Conservation (phyloP, 2,113 vertebrate species). For the Eurystomus gularis region DNA sequence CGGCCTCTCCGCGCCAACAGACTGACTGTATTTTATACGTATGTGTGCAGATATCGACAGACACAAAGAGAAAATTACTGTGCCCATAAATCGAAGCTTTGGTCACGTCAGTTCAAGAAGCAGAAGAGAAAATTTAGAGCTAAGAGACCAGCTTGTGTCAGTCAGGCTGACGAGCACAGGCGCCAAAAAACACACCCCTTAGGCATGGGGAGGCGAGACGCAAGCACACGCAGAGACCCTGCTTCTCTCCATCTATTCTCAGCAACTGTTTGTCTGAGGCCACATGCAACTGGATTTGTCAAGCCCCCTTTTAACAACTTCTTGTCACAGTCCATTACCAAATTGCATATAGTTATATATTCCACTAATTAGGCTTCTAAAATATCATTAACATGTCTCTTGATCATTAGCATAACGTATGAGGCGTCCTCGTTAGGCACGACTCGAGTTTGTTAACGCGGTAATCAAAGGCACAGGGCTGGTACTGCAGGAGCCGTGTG, state of each 20-base stretch:
- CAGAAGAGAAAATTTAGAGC: constrained; percentile 57
- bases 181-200: constrained; percentile 28
- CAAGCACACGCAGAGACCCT: not conserved
- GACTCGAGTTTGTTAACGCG: constrained; percentile 88
- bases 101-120: constrained; percentile 46
- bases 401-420: constrained; percentile 99
- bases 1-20: rapidly evolving
- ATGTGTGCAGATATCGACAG: constrained; percentile 7
- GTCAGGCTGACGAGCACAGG: not conserved
- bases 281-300: constrained; percentile 81
- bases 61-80: constrained; percentile 49
- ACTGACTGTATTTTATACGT: not conserved
- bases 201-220: not conserved
- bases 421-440: constrained; percentile 92
- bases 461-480: constrained; percentile 82
- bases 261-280: constrained; percentile 77
- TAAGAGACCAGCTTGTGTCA: constrained; percentile 48
- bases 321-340: constrained; percentile 97
- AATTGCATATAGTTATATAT: constrained; percentile 96
- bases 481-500: constrained; percentile 44
- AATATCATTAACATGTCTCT: constrained; percentile 99
- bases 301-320: constrained; percentile 86
- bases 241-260: constrained; percentile 63
- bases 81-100: constrained; percentile 39
- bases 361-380: constrained; percentile 99